Percentiles rank a stretch among this genome's conserved stretches.
phyloP scores from a whole-genome alignment of 2,113 vertebrate genomes.

The Rhabdornis inornatus region DNA sequence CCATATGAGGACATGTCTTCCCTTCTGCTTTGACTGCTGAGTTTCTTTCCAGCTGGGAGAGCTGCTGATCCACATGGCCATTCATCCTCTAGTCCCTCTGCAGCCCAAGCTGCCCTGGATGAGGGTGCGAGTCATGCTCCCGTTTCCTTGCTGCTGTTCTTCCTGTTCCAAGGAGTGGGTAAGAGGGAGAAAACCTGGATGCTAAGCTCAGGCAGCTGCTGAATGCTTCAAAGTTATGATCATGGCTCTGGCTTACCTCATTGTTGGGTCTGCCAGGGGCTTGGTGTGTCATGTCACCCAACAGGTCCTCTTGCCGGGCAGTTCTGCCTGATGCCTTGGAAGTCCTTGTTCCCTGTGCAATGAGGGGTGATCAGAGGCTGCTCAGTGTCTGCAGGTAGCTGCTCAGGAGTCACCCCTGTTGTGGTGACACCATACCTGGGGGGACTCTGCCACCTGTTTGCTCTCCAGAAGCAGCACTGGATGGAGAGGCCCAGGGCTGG shows the following conservation, averaged over 20 bases:
- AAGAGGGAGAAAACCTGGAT: background rate
- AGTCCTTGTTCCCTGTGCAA: background rate
- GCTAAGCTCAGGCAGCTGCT: background rate
- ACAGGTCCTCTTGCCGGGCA: background rate
- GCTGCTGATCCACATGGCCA: background rate
- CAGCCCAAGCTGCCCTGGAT: background rate
- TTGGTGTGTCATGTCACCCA: background rate
- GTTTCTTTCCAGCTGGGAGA: conserved; percentile 10
- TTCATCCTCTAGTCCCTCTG: background rate
- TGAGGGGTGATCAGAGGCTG: background rate
- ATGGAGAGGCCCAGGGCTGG: background rate
- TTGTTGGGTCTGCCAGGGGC: background rate
- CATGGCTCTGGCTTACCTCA: background rate
- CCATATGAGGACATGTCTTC: background rate
- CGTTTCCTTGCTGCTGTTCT: background rate
- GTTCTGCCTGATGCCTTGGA: background rate
- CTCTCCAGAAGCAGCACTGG: background rate
- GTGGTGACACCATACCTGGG: background rate
- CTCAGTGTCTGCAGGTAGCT: background rate
- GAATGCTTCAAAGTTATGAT: background rate
- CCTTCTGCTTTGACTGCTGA: background rate
- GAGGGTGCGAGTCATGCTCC: background rate
- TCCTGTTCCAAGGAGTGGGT: background rate
- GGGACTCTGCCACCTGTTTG: background rate
- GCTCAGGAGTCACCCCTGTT: fast-evolving